Evolutionary conservation across 2,888 invertebrate genomes (phyloP).

Genomic region (Sarcophaga subvicina): DNA sequence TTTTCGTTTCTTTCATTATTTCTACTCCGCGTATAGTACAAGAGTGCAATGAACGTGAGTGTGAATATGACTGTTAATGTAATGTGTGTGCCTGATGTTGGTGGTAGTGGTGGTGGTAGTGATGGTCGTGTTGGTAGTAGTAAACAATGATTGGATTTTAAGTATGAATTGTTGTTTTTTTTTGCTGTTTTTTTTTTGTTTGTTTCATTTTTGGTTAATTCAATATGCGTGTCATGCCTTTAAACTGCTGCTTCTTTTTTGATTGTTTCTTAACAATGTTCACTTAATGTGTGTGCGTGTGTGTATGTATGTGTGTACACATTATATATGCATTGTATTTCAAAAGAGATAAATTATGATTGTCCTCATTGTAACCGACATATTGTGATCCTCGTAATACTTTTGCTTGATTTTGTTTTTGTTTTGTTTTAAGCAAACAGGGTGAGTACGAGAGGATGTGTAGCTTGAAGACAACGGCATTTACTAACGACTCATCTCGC

Average conservation of each 20-base stretch:
- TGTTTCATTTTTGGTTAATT: slow-evolving; percentile 38
- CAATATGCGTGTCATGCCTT: slow-evolving; percentile 59
- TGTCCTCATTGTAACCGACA: slow-evolving; percentile 65
- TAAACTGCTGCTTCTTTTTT: slow-evolving; percentile 41
- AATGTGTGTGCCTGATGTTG: not conserved
- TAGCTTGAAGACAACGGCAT: no score
- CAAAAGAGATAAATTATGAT: slow-evolving; percentile 65
- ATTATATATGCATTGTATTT: no score
- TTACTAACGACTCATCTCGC: no score
- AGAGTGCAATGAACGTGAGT: slow-evolving; percentile 70
- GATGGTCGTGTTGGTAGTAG: not conserved
- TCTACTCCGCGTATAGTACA: not conserved
- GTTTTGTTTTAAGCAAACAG: no score
- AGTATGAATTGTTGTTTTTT: slow-evolving; percentile 40
- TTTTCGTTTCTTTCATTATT: not conserved
- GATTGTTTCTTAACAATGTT: slow-evolving; percentile 7
- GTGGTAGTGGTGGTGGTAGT: not conserved
- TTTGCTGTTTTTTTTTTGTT: slow-evolving; percentile 37
- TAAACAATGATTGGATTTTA: slow-evolving; percentile 53
- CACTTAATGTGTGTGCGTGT: slow-evolving; percentile 46
- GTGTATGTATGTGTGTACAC: slow-evolving; percentile 7
- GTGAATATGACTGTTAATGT: slow-evolving; percentile 32
- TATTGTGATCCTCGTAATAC: slow-evolving; percentile 54
- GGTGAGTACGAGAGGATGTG: no score
- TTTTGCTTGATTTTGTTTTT: no score